A percentile compares a stretch with the other conserved stretches of the same genome.
Evolutionary conservation across 2,113 vertebrate genomes (phyloP).

Genomic region (Pyrgilauda ruficollis): DNA sequence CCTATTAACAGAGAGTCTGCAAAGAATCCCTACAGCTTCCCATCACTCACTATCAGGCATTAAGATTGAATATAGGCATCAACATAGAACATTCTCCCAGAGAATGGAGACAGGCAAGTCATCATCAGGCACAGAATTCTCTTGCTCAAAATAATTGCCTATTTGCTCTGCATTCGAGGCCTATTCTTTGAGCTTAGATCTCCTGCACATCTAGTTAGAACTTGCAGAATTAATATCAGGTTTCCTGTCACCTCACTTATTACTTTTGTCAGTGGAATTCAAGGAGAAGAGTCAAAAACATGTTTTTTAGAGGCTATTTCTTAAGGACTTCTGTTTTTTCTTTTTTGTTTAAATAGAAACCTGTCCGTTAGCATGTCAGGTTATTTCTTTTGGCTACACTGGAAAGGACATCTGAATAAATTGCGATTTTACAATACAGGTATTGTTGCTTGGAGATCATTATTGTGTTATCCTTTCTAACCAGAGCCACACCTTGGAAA

Average conservation of each 20-base stretch:
- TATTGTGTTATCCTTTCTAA: background rate
- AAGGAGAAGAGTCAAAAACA: slow-evolving; percentile 20
- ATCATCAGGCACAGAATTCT: slow-evolving; percentile 12
- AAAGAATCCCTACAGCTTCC: slow-evolving; percentile 24
- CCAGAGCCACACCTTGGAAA: background rate
- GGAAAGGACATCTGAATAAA: slow-evolving; percentile 50
- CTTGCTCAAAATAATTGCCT: slow-evolving; percentile 54
- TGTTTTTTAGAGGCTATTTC: slow-evolving; percentile 46
- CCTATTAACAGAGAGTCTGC: slow-evolving; percentile 46
- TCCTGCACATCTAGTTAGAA: slow-evolving; percentile 49
- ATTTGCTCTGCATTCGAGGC: slow-evolving; percentile 26
- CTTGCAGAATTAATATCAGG: slow-evolving; percentile 44
- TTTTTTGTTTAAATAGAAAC: slow-evolving; percentile 35
- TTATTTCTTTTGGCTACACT: slow-evolving; percentile 51
- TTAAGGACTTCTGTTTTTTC: background rate
- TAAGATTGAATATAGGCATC: slow-evolving; percentile 50
- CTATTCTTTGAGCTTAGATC: slow-evolving; percentile 32
- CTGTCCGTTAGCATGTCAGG: slow-evolving; percentile 19
- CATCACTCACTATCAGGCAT: slow-evolving; percentile 50
- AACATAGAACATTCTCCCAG: slow-evolving; percentile 1
- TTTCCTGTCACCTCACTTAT: slow-evolving; percentile 52
- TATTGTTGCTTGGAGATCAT: slow-evolving; percentile 47
- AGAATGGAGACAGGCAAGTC: slow-evolving; percentile 35
- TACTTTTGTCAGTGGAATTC: slow-evolving; percentile 61
- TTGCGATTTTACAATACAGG: slow-evolving; percentile 15